Evolutionary conservation across 2,888 invertebrate genomes (phyloP).

Genomic region (Nephrocerus scutellatus): DNA sequence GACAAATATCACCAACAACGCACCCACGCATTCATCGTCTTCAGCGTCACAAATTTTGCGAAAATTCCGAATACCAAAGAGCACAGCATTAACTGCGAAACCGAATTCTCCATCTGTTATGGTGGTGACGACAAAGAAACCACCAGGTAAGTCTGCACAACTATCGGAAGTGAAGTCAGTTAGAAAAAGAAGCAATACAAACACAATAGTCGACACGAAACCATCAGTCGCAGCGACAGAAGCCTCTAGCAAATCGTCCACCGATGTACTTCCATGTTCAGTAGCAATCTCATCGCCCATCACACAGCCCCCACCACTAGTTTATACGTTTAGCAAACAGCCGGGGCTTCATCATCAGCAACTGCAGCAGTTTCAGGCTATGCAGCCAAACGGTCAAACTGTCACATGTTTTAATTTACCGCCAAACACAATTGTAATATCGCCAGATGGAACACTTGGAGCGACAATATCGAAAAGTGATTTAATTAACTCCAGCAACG

Average conservation of each 20-base stretch:
- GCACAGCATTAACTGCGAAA: conserved; percentile 38
- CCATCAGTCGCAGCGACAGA: conserved; percentile 23
- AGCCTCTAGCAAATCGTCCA: conserved; percentile 4
- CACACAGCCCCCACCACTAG: too few species aligned
- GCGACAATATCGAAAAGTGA: too few species aligned
- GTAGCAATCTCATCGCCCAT: conserved; percentile 3
- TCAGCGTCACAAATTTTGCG: conserved; percentile 40
- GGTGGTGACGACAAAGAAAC: conserved; percentile 11
- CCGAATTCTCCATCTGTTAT: too few species aligned
- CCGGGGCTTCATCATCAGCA: conserved; percentile 12
- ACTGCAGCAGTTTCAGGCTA: conserved; percentile 38
- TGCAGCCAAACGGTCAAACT: conserved; percentile 39
- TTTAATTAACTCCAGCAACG: too few species aligned
- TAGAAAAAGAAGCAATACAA: too few species aligned
- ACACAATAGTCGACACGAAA: too few species aligned
- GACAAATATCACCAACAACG: neutral
- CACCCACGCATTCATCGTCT: conserved; percentile 22
- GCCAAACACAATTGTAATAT: conserved; percentile 37
- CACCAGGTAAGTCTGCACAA: neutral
- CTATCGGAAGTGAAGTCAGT: too few species aligned
- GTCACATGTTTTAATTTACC: conserved; percentile 40
- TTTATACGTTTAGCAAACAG: neutral
- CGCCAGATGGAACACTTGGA: too few species aligned
- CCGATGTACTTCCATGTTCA: conserved; percentile 1
- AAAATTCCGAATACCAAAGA: conserved; percentile 43